Evolutionary conservation across 1,140 invertebrate genomes (phyloP).

Genomic region (Cardiocondyla obscurior): DNA sequence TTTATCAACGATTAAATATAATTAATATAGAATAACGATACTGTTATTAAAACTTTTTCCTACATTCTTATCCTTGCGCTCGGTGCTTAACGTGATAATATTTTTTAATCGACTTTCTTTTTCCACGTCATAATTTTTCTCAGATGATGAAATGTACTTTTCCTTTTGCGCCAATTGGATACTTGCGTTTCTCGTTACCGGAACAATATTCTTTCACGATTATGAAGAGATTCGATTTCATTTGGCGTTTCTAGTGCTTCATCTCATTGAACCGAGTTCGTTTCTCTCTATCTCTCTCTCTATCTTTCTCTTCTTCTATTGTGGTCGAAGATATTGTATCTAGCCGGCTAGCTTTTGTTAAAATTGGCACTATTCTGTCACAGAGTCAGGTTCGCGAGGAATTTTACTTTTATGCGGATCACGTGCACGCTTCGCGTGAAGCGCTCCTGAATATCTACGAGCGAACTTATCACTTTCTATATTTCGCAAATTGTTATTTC

Average conservation of each 20-base stretch:
- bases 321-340: slow-evolving; percentile 9
- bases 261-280: not conserved
- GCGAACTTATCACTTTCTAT: not conserved
- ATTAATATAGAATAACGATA: not conserved
- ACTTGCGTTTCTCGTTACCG: slow-evolving; percentile 1
- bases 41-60: slow-evolving; percentile 3
- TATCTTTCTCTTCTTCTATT: no score
- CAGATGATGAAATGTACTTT: not conserved
- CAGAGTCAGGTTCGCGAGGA: not conserved
- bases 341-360: slow-evolving; percentile 14
- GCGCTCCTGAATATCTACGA: not conserved
- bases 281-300: no score
- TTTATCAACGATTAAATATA: not conserved
- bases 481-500: slow-evolving; percentile 40
- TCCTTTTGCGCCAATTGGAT: not conserved
- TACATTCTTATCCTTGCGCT: no score
- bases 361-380: slow-evolving; percentile 46
- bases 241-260: slow-evolving; percentile 13
- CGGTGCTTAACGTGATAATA: no score
- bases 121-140: not conserved
- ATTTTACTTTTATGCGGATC: slow-evolving; percentile 38
- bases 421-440: not conserved
- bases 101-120: not conserved
- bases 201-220: slow-evolving; percentile 3
- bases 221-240: slow-evolving; percentile 28